Evolutionary conservation across 2,797 vertebrate genomes (phyloP).

Genomic region (Pelobates cultripes): DNA sequence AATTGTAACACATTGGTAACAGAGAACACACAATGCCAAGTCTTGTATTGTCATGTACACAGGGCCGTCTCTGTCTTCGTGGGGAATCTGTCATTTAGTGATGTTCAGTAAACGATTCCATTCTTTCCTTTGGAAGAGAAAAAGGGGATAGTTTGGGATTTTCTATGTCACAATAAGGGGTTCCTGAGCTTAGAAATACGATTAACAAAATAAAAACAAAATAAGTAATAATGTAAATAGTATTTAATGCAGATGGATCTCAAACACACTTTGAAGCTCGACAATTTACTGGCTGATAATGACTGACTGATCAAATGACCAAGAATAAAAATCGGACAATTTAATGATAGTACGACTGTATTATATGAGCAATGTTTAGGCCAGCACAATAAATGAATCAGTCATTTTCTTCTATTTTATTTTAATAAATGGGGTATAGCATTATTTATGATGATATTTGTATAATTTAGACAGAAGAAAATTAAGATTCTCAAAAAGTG

Average conservation of each 20-base stretch:
- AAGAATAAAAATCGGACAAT: too few species aligned
- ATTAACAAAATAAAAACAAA: not conserved
- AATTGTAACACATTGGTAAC: slow-evolving; percentile 57
- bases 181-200: not conserved
- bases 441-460: too few species aligned
- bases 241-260: not conserved
- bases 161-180: not conserved
- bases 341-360: too few species aligned
- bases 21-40: slow-evolving; percentile 51
- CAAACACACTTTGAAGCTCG: not conserved
- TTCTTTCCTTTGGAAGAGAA: not conserved
- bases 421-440: too few species aligned
- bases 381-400: too few species aligned
- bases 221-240: not conserved
- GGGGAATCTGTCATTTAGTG: slow-evolving; percentile 26
- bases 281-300: not conserved
- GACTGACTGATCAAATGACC: too few species aligned
- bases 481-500: too few species aligned
- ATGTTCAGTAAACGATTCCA: slow-evolving; percentile 10
- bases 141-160: not conserved
- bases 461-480: too few species aligned
- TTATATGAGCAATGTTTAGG: too few species aligned
- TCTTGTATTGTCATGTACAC: slow-evolving; percentile 60
- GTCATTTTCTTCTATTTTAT: too few species aligned
- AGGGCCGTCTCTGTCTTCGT: slow-evolving; percentile 54